A percentile compares a stretch with the other conserved stretches of the same genome.
These are phyloP conservation scores for Lobophora halterata DNA, from an alignment of 2,888 invertebrate genomes.

Conservation along the genomic window DNA sequence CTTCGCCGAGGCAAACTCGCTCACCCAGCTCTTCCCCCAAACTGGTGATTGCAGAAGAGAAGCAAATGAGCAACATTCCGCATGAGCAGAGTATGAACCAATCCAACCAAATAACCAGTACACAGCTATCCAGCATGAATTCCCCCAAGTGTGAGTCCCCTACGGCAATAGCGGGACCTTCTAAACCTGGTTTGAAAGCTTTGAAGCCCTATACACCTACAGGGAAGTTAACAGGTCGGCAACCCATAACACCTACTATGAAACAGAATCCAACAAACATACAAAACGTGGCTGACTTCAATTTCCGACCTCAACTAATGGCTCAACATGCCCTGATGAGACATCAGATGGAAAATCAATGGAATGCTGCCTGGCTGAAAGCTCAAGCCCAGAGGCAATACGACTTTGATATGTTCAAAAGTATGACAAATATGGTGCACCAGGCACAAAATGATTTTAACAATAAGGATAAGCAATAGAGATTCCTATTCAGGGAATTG, in stretches of 20 bases:
- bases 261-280: slow-evolving; percentile 48
- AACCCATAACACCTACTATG: slow-evolving; percentile 52
- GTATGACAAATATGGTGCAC: slow-evolving; percentile 64
- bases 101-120: slow-evolving; percentile 68
- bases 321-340: slow-evolving; percentile 55
- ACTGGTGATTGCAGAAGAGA: slow-evolving; percentile 75
- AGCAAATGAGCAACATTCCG: slow-evolving; percentile 51
- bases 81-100: slow-evolving; percentile 61
- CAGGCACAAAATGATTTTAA: slow-evolving; percentile 65
- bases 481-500: neutral
- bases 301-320: slow-evolving; percentile 53
- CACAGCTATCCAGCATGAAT: slow-evolving; percentile 57
- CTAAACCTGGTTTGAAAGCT: slow-evolving; percentile 57
- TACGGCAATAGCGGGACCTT: slow-evolving; percentile 57
- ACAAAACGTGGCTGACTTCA: slow-evolving; percentile 53
- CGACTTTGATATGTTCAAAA: slow-evolving; percentile 68
- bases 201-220: slow-evolving; percentile 50
- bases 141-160: slow-evolving; percentile 53
- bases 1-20: slow-evolving; percentile 71
- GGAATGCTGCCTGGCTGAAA: slow-evolving; percentile 63
- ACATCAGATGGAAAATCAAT: slow-evolving; percentile 70
- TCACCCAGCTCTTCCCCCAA: slow-evolving; percentile 78
- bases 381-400: slow-evolving; percentile 65
- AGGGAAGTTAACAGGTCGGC: slow-evolving; percentile 56
- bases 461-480: slow-evolving; percentile 57